Conservation (phyloP, 30 jellyfish, hydroid and myxozoan genomes). For the Haliclystus octoradiatus region DNA sequence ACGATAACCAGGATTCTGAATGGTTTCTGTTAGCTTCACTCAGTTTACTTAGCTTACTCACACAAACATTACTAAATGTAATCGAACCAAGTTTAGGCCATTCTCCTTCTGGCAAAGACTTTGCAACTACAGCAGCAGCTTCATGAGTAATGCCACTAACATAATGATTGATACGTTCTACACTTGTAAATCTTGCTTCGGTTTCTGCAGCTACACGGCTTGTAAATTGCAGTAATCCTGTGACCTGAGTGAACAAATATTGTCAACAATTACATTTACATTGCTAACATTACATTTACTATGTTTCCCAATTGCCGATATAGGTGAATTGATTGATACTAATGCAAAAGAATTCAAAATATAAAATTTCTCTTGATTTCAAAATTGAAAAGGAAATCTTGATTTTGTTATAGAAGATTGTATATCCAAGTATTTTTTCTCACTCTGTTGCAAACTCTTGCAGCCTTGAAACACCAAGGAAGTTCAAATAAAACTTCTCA, state of each 20-base stretch:
- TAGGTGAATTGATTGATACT: too few species aligned
- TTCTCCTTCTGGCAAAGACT: background rate
- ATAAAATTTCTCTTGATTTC: too few species aligned
- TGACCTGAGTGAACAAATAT: conserved; percentile 15
- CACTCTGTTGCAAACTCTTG: too few species aligned
- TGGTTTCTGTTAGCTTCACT: too few species aligned
- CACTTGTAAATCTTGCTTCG: conserved; percentile 77
- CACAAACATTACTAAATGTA: conserved; percentile 39
- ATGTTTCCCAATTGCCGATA: too few species aligned
- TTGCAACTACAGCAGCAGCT: conserved; percentile 24
- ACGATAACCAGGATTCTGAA: too few species aligned
- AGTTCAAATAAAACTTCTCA: too few species aligned
- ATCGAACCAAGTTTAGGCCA: conserved; percentile 64
- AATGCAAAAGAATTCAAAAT: too few species aligned
- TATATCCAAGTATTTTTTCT: too few species aligned
- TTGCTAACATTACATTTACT: background rate
- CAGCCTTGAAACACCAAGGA: too few species aligned
- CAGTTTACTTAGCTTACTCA: conserved; percentile 5
- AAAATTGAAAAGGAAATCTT: too few species aligned
- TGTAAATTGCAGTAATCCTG: conserved; percentile 58
- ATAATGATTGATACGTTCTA: conserved; percentile 49
- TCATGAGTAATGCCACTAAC: conserved; percentile 23
- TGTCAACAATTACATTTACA: background rate
- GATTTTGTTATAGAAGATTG: too few species aligned
- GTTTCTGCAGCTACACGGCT: conserved; percentile 69